Evolutionary conservation across 2,888 invertebrate species (phyloP), one percentile per base, ranked within the genome.

Genomic region (Eristalis pertinax): DNA sequence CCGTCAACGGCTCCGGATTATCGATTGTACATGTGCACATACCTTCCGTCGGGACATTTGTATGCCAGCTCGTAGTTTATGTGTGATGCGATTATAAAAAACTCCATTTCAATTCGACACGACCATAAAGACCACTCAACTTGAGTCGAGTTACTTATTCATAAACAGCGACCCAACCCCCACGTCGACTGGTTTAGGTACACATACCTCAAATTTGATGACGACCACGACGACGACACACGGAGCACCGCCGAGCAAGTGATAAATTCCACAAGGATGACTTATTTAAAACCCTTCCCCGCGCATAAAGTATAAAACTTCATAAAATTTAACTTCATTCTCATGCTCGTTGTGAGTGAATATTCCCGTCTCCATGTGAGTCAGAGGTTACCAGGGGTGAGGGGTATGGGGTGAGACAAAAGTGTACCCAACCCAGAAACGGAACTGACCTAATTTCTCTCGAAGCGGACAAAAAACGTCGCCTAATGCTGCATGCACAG

Each of bases 381-480:
- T 50, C 8, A 50, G 50, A 19, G 50, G 19, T 19, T 19, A n/a
- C 8, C 0, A 8, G 50, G 7, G 8, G 50, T 19, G 7, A n/a
- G n/a, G n/a, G n/a, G n/a, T n/a, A n/a, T n/a, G 19, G 43, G 7
- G 15, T n/a, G 43, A 43, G 2, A 4, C n/a, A 43, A n/a, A 43
- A 43, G 19, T 8, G 19, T 50, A 67, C 22, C 50, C 77, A 38
- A 78, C 60, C 68, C 72, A 75, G 79, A 75, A 72, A 73, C 79
- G 86, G 86, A 87, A 83, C 72, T 87, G 83, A 87, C 83, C 86
- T 87, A 79, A 87, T 83, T 87, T 79, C 79, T 72, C 67, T n/a
- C 50, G 13, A 10, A 4, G 29, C 67, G 75, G 83, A n/a, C n/a
- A n/a, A 79, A 82, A 82, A 29, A 79, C 69, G 69, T 82, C 78